A percentile compares a stretch with the other conserved stretches of the same genome.
phyloP scores from a whole-genome alignment of 1,140 invertebrate species.

The Physella acuta region DNA sequence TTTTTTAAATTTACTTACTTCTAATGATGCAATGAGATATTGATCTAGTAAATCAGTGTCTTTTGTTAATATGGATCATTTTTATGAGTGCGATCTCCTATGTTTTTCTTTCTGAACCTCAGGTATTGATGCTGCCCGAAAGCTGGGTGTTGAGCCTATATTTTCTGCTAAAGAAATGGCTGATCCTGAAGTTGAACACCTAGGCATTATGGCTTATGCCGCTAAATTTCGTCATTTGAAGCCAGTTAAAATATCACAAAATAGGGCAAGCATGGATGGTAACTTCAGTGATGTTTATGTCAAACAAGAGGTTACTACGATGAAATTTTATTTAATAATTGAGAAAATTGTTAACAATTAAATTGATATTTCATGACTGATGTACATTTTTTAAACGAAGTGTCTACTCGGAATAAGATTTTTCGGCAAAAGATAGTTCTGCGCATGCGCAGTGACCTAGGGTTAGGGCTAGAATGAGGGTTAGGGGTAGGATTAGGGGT shows the following conservation, averaged over 20 bases:
- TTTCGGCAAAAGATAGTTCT: too few species aligned
- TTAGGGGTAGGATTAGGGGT: too few species aligned
- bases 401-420: too few species aligned
- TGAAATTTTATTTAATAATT: too few species aligned
- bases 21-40: neutral
- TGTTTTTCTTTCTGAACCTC: neutral
- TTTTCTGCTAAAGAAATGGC: constrained; percentile 90
- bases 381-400: too few species aligned
- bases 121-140: constrained; percentile 57
- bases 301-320: constrained; percentile 44
- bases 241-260: constrained; percentile 60
- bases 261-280: constrained; percentile 43
- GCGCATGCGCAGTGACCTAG: too few species aligned
- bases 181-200: constrained; percentile 89
- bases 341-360: too few species aligned
- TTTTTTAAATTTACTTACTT: too few species aligned
- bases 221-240: constrained; percentile 86
- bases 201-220: constrained; percentile 94
- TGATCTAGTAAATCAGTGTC: neutral
- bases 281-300: constrained; percentile 43
- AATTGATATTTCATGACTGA: too few species aligned
- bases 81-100: neutral
- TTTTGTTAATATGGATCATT: neutral
- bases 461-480: too few species aligned
- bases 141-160: constrained; percentile 79